Percentiles rank a stretch among this genome's conserved stretches.
Evolutionary conservation across 2,113 vertebrate genomes (phyloP).

Genomic region (Pelvicachromis taeniatus): DNA sequence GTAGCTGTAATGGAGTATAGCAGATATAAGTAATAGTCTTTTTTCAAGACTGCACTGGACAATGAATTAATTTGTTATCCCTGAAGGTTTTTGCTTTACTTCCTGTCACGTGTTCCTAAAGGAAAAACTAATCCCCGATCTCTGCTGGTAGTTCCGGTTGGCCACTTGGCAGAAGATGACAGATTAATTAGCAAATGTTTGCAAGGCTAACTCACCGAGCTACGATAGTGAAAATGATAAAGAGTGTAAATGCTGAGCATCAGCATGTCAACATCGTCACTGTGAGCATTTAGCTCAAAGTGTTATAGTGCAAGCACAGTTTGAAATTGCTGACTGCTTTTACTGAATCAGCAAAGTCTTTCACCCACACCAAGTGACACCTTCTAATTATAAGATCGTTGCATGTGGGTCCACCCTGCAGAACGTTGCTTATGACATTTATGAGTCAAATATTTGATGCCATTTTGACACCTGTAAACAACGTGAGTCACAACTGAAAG

Average conservation of each 20-base stretch:
- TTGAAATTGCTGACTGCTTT: not conserved
- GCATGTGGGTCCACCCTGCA: constrained; percentile 21
- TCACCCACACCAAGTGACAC: not conserved
- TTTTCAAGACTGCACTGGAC: not conserved
- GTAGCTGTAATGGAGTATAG: not conserved
- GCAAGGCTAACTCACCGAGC: not conserved
- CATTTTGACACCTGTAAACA: constrained; percentile 48
- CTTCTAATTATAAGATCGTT: not conserved
- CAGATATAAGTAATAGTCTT: not conserved
- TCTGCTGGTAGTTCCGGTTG: not conserved
- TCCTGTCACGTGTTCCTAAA: not conserved
- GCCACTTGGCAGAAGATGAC: not conserved
- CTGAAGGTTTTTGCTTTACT: not conserved
- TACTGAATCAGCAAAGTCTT: not conserved
- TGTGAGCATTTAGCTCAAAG: not conserved
- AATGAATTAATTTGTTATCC: not conserved
- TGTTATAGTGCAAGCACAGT: not conserved
- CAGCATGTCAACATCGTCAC: not conserved
- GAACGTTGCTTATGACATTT: constrained; percentile 70
- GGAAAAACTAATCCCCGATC: not conserved
- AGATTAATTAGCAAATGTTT: not conserved
- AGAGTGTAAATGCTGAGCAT: not conserved
- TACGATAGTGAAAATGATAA: not conserved
- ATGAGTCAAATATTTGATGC: constrained; percentile 65
- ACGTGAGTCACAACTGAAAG: constrained; percentile 49